Evolutionary conservation across 2,888 invertebrate species (phyloP).

Genomic region (Caenorhabditis auriculariae): DNA sequence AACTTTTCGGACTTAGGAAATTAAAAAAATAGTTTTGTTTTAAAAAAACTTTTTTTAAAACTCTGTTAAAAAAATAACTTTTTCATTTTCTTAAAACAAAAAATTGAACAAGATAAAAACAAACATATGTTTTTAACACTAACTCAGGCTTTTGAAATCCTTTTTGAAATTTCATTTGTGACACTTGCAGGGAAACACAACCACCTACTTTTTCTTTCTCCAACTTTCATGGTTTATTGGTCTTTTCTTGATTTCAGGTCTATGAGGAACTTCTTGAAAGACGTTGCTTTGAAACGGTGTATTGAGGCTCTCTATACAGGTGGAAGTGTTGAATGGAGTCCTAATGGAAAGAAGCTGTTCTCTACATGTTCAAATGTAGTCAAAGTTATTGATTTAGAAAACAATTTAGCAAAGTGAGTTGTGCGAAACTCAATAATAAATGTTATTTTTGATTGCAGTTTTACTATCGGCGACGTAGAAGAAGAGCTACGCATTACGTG

Average conservation of each 20-base stretch:
- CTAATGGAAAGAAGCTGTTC: conserved; percentile 47
- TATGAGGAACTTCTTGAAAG: conserved; percentile 29
- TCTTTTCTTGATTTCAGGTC: not conserved
- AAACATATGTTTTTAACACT: no score
- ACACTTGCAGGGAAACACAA: not conserved
- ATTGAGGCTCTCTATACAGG: conserved; percentile 50
- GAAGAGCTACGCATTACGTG: conserved; percentile 47
- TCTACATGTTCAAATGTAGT: conserved; percentile 54
- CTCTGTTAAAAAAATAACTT: no score
- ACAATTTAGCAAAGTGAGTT: conserved; percentile 26
- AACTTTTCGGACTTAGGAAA: no score
- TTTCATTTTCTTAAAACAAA: no score
- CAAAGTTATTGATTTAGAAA: conserved; percentile 49
- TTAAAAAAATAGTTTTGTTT: no score
- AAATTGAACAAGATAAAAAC: no score
- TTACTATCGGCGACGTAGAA: conserved; percentile 47
- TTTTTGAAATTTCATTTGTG: not conserved
- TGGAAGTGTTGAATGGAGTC: conserved; percentile 51
- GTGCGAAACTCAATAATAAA: not conserved
- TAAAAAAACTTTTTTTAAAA: no score
- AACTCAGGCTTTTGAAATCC: not conserved
- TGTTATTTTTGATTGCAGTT: conserved; percentile 23
- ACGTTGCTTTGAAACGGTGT: conserved; percentile 24
- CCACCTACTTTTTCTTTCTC: conserved; percentile 2
- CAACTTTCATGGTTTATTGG: conserved; percentile 3